Base-by-base conservation (phyloP, 2,888 invertebrate genomes). In the Cataglyphis rosenhaueri region DNA sequence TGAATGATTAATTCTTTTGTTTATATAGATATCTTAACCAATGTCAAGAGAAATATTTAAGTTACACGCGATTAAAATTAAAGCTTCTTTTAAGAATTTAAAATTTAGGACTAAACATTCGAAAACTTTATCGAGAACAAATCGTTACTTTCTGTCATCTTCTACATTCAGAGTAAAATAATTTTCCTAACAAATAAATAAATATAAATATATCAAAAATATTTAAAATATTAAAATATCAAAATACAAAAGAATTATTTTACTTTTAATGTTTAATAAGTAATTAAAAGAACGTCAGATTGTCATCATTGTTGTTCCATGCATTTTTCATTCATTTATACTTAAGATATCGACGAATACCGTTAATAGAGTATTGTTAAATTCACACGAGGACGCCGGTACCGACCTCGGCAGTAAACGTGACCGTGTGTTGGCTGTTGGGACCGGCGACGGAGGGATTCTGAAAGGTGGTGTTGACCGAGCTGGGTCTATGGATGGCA, bases 361-460 rank as follows among this genome's bases (percentile, higher is more conserved):
- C 44, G 35, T 64, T 32, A 35, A 21, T 76, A 57, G 15, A n/a
- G 9, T 66, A 65, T 44, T n/a, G 48, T 32, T 52, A 71, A 61
- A 48, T 79, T 95, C 95, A 98, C 91, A 98, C 98, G 92, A 98
- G 96, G 92, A 98, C 97, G 86, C 98, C 98, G 92, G 96, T 97
- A 97, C 98, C 98, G 96, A 98, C 98, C 98, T 98, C 98, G 94
- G 97, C 97, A 93, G 97, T 97, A 95, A 98, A 98, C 75, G 98
- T 97, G 94, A 98, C 97, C 95, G 93, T 92, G 74, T 89, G 92
- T 88, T 88, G 93, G 88, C 87, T 71, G 91, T 86, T 48, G 90
- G 89, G 61, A 86, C 88, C 85, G 82, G 83, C 85, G 79, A 79
- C 85, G 88, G 91, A 86, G 81, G 91, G 86, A 68, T 79, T 91